phyloP scores from a whole-genome alignment of 2,888 invertebrate species.

The Drosophila meridiana region DNA sequence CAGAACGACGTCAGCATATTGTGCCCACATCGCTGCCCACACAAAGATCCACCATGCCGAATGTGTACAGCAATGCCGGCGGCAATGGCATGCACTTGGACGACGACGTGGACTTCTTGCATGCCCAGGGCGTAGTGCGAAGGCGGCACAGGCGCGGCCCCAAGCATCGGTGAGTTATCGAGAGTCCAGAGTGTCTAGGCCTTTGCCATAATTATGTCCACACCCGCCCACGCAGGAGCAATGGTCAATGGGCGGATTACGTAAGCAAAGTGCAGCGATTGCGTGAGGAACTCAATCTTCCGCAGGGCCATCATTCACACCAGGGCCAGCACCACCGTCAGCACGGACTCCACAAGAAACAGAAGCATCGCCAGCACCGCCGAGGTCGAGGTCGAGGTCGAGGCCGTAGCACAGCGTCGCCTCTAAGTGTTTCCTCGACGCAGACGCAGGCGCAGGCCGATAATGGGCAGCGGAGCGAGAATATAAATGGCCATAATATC shows the following conservation, averaged over 20 bases:
- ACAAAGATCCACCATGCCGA: slow-evolving; percentile 83
- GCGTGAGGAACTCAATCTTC: slow-evolving; percentile 82
- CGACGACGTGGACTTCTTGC: slow-evolving; percentile 84
- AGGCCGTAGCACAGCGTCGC: slow-evolving; percentile 45
- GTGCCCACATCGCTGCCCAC: slow-evolving; percentile 83
- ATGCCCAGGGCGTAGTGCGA: slow-evolving; percentile 82
- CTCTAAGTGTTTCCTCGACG: slow-evolving; percentile 80
- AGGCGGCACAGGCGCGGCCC: slow-evolving; percentile 83
- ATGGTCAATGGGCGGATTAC: slow-evolving; percentile 72
- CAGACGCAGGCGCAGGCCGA: slow-evolving; percentile 59
- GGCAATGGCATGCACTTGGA: slow-evolving; percentile 84
- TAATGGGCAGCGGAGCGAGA: slow-evolving; percentile 32
- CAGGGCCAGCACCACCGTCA: slow-evolving; percentile 49
- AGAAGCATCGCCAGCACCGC: slow-evolving; percentile 49
- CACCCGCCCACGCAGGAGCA: slow-evolving; percentile 40
- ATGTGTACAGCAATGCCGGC: slow-evolving; percentile 85
- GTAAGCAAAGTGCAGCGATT: slow-evolving; percentile 78
- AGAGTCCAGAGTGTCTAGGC: background rate
- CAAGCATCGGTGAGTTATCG: slow-evolving; percentile 80
- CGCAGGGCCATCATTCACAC: slow-evolving; percentile 54
- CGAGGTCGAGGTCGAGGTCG: slow-evolving; percentile 49
- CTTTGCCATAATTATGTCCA: background rate
- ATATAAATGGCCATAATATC: slow-evolving; percentile 64
- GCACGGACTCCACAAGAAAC: slow-evolving; percentile 45
- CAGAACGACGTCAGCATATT: slow-evolving; percentile 82